Evolutionary conservation across 2,113 vertebrate species (phyloP), one percentile per base, ranked within the genome.

Genomic region (Columba janthina): DNA sequence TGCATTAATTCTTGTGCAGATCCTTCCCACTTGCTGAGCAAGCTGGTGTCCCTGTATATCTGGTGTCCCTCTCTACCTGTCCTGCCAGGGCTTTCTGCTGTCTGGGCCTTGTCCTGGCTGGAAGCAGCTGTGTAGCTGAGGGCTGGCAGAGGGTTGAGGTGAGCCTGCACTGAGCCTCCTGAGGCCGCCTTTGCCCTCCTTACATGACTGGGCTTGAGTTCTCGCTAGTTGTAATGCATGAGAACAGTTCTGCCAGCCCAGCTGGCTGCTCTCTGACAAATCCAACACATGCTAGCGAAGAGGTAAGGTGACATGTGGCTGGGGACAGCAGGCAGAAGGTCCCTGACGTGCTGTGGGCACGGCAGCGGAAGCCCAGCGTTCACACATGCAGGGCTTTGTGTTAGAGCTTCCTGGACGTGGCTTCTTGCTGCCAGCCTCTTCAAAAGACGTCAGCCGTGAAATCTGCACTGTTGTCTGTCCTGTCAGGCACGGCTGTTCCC

Each of bases 201-300:
- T 2, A 1, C 2, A 1, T 38, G 31, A 28, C 25, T 26, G 26
- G 31, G 50, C 36, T 34, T 20, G n/a, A 56, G 62, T 28, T 54
- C 17, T 38, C 2, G 1, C 19, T 11, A 4, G 32, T 4, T 64
- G 56, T 51, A 40, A 70, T 36, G 61, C 10, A 4, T 0, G 3
- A 46, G 44, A 46, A 46, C 18, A 46, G 44, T 18, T 46, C 18
- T 46, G 44, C 18, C 18, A 46, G 18, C 44, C 44, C 44, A 46
- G 17, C 44, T 46, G 58, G 57, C 57, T 82, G 11, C 48, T 54
- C 34, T 24, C 12, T 15, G 34, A 32, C 54, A 22, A 15, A 24
- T 8, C 4, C 22, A 32, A 2, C 2, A 0, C 1, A 0, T 0
- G 2, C 29, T 20, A 17, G n/a, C 2, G 1, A 42, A 34, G 69